Evolutionary conservation across 2,888 invertebrate species (phyloP).

Genomic region (Marasmarcha lunaedactyla): DNA sequence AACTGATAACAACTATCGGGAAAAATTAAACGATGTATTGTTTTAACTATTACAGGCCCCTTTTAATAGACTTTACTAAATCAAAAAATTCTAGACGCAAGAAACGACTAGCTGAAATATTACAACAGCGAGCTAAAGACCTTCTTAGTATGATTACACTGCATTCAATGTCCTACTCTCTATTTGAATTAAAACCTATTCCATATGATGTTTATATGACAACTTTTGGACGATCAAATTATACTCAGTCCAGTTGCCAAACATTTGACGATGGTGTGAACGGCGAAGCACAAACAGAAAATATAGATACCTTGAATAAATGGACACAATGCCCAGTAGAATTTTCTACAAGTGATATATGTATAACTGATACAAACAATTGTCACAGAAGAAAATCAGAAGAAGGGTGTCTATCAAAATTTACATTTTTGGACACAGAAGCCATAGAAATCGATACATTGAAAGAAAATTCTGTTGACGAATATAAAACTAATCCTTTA

Average conservation of each 20-base stretch:
- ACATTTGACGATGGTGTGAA: constrained; percentile 55
- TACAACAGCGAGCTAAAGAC: constrained; percentile 47
- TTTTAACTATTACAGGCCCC: no score
- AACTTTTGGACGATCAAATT: constrained; percentile 50
- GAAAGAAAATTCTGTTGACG: constrained; percentile 16
- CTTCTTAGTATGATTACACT: constrained; percentile 50
- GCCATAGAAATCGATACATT: background rate
- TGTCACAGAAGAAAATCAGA: constrained; percentile 22
- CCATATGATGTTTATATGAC: constrained; percentile 58
- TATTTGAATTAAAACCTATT: constrained; percentile 62
- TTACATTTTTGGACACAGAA: constrained; percentile 22
- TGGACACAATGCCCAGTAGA: constrained; percentile 58
- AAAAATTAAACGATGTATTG: no score
- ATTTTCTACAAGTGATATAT: constrained; percentile 40
- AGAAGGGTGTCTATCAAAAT: constrained; percentile 36
- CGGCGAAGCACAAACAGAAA: constrained; percentile 52
- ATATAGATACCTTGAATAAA: constrained; percentile 30
- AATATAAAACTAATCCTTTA: constrained; percentile 38
- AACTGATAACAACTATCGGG: no score
- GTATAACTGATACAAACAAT: constrained; percentile 18
- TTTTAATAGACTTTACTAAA: constrained; percentile 51
- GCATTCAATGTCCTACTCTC: constrained; percentile 49
- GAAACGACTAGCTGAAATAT: constrained; percentile 28
- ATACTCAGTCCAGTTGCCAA: constrained; percentile 45
- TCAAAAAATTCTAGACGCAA: constrained; percentile 42